A percentile compares a stretch with the other conserved stretches of the same genome.
These are phyloP conservation scores for Falco cherrug DNA, from an alignment of 2,797 vertebrate genomes.

Conservation along the genomic window DNA sequence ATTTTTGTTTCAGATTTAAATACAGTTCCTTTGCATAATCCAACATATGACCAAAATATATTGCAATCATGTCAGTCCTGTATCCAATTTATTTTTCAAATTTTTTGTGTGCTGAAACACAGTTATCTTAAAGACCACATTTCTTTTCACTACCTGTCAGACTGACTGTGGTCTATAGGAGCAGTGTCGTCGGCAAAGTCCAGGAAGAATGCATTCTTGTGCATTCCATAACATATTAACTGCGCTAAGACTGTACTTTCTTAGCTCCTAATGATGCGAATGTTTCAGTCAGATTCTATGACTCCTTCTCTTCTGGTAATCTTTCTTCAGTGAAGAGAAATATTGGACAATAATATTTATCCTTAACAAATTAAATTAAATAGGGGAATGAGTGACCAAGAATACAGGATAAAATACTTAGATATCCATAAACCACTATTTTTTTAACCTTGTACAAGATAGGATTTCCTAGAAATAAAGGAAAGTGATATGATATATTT, in stretches of 20 bases:
- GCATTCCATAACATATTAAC: not conserved
- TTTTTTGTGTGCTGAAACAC: not conserved
- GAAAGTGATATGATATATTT: not conserved
- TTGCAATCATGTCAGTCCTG: not conserved
- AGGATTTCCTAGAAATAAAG: not conserved
- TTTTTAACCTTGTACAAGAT: not conserved
- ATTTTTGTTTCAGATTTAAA: not conserved
- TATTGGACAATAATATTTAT: not conserved
- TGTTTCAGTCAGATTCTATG: not conserved
- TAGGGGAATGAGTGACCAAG: not conserved
- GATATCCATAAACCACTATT: not conserved
- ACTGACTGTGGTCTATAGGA: not conserved
- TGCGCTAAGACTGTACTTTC: not conserved
- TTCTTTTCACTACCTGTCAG: conserved; percentile 7
- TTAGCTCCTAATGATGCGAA: not conserved
- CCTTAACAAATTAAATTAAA: not conserved
- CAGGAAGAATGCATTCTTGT: not conserved
- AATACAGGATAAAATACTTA: not conserved
- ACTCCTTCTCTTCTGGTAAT: not conserved
- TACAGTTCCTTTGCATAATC: not conserved
- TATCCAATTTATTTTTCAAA: conserved; percentile 23
- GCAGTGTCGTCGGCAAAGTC: not conserved
- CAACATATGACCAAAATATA: not conserved
- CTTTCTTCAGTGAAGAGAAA: not conserved
- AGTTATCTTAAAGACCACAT: conserved; percentile 15